These are phyloP conservation scores for Pachycephala philippinensis DNA, from an alignment of 2,113 vertebrate species.

Conservation along the genomic window DNA sequence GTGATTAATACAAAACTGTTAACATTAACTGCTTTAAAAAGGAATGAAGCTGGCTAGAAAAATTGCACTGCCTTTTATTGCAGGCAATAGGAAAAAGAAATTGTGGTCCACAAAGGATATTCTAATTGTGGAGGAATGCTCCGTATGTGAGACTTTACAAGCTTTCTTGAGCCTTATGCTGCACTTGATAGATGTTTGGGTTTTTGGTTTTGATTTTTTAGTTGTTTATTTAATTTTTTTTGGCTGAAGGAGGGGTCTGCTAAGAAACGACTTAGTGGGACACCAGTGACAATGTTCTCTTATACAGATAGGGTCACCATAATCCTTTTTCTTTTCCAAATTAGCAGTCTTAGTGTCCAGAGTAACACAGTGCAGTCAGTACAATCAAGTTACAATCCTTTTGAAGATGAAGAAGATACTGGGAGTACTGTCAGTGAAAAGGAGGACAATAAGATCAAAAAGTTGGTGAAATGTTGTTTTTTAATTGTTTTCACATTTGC, in stretches of 20 bases:
- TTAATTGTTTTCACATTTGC: constrained; percentile 39
- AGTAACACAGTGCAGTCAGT: constrained; percentile 81
- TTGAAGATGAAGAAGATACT: constrained; percentile 90
- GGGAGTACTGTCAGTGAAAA: constrained; percentile 86
- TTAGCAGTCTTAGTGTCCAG: constrained; percentile 85
- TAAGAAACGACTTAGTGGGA: neutral
- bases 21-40: neutral
- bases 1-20: neutral
- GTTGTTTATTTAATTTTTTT: neutral
- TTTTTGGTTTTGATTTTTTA: neutral
- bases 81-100: neutral
- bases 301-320: constrained; percentile 60
- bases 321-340: constrained; percentile 84
- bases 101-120: neutral
- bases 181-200: neutral
- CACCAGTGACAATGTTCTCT: neutral
- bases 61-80: neutral
- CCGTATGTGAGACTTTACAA: accelerated
- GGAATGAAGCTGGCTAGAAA: neutral
- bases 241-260: neutral
- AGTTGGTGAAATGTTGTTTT: constrained; percentile 88
- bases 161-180: neutral
- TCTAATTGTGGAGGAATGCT: neutral
- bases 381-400: constrained; percentile 89
- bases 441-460: constrained; percentile 91